phyloP scores from a whole-genome alignment of 2,113 vertebrate species.

The Vimba vimba region DNA sequence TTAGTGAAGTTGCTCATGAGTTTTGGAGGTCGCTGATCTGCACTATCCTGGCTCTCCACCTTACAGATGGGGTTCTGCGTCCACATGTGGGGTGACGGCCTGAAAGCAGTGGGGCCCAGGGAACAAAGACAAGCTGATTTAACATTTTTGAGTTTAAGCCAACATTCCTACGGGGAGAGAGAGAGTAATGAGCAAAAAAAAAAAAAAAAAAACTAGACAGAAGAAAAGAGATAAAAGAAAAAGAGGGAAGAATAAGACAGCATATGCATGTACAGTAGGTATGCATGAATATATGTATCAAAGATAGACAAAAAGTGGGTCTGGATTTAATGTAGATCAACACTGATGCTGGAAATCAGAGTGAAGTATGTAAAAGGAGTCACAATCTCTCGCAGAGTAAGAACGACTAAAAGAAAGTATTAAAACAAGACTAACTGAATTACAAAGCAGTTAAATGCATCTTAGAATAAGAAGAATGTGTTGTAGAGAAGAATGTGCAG shows the following conservation, averaged over 20 bases:
- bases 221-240: conserved; percentile 38
- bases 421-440: conserved; percentile 61
- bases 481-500: not conserved
- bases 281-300: conserved; percentile 3
- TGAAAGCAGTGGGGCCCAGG: conserved; percentile 63
- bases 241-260: conserved; percentile 46
- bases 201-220: conserved; percentile 18
- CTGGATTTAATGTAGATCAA: conserved; percentile 56
- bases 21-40: not conserved
- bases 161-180: conserved; percentile 77
- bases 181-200: conserved; percentile 54
- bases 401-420: not conserved
- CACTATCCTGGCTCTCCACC: not conserved
- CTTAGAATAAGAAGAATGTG: conserved; percentile 34
- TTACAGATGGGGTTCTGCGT: conserved; percentile 52
- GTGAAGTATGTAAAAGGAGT: conserved; percentile 45
- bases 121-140: conserved; percentile 71
- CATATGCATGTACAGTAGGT: not conserved
- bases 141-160: conserved; percentile 74
- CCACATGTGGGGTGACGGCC: conserved; percentile 68
- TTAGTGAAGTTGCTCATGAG: not conserved
- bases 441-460: conserved; percentile 48
- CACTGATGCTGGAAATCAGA: conserved; percentile 45
- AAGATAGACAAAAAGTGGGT: not conserved
- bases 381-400: not conserved